Evolutionary conservation across 2,113 vertebrate genomes (phyloP).

Genomic region (Leptobrachium ailaonicum): DNA sequence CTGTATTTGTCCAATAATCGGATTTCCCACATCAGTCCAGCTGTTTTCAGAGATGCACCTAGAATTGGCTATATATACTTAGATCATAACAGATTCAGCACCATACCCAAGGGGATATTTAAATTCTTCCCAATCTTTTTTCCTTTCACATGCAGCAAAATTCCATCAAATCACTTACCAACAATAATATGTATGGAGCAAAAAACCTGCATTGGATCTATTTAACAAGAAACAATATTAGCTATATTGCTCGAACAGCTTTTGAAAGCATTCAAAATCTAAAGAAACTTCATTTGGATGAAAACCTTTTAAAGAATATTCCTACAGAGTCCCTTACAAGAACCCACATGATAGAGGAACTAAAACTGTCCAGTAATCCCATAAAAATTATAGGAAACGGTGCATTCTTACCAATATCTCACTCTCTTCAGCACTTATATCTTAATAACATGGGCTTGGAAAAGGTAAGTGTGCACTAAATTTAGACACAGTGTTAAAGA

Average conservation of each 20-base stretch:
- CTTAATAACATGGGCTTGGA: slow-evolving; percentile 84
- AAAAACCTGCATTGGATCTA: slow-evolving; percentile 76
- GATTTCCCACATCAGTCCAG: slow-evolving; percentile 70
- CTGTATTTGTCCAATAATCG: slow-evolving; percentile 89
- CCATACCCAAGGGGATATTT: slow-evolving; percentile 72
- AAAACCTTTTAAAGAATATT: slow-evolving; percentile 77
- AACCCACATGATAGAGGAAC: slow-evolving; percentile 71
- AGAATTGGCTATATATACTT: slow-evolving; percentile 85
- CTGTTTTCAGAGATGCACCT: slow-evolving; percentile 74
- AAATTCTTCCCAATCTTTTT: slow-evolving; percentile 75
- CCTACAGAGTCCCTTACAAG: slow-evolving; percentile 73
- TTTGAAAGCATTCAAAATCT: slow-evolving; percentile 71
- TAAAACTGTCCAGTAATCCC: slow-evolving; percentile 79
- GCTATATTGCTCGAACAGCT: slow-evolving; percentile 58
- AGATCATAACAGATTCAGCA: slow-evolving; percentile 78
- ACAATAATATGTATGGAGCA: slow-evolving; percentile 61
- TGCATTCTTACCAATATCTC: slow-evolving; percentile 70
- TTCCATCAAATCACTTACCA: slow-evolving; percentile 65
- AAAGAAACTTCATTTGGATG: slow-evolving; percentile 81
- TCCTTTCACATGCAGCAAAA: slow-evolving; percentile 88
- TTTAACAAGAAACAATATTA: slow-evolving; percentile 74
- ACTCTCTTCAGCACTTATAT: slow-evolving; percentile 81
- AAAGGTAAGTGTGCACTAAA: slow-evolving; percentile 63
- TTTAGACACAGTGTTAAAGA: no score
- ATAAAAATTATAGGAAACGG: slow-evolving; percentile 68